Conservation (phyloP, 2,797 vertebrate genomes). For the Myiothlypis chrysogaster region DNA sequence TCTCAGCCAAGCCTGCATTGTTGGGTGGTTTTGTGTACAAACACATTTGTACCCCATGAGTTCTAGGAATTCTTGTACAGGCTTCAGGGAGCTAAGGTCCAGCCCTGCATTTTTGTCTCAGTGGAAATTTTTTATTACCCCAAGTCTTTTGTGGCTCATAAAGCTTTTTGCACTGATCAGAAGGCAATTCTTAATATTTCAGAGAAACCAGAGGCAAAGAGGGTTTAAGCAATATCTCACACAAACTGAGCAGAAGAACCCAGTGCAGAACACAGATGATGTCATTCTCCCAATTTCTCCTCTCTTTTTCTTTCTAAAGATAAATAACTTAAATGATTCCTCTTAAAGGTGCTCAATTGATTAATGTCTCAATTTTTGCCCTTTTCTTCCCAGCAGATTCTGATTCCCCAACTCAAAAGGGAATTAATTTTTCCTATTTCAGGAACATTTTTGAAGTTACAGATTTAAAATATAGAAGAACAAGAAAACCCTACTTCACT, state of each 20-base stretch:
- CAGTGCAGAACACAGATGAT: not conserved
- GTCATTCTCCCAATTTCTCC: not conserved
- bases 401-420: not conserved
- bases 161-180: not conserved
- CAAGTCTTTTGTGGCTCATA: not conserved
- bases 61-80: not conserved
- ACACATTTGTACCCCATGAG: not conserved
- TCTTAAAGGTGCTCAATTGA: not conserved
- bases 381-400: not conserved
- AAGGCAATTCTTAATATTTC: not conserved
- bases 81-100: not conserved
- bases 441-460: not conserved
- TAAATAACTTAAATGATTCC: not conserved
- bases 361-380: not conserved
- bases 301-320: not conserved
- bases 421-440: not conserved
- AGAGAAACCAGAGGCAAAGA: not conserved
- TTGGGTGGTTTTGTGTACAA: not conserved
- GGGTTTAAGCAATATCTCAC: not conserved
- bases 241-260: not conserved
- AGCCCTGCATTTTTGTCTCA: not conserved
- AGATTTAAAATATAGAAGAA: not conserved
- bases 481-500: not conserved
- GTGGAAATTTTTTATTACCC: not conserved
- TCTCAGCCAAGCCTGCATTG: not conserved